These are phyloP conservation scores for Nesoenas mayeri DNA, from an alignment of 2,113 vertebrate genomes.

Conservation along the genomic window DNA sequence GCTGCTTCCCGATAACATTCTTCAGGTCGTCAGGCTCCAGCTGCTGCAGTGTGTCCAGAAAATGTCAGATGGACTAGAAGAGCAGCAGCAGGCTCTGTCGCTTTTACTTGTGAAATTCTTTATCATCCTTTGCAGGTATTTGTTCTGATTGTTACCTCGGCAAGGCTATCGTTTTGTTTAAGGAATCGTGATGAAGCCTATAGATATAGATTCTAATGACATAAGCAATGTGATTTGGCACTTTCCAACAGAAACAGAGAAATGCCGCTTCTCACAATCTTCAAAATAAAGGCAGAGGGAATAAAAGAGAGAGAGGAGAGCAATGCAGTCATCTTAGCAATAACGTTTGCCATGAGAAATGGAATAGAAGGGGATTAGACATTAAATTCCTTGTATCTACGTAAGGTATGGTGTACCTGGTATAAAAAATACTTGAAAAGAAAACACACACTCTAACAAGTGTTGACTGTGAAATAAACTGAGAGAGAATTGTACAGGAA, in stretches of 20 bases:
- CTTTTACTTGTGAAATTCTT: slow-evolving; percentile 95
- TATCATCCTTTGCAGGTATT: slow-evolving; percentile 95
- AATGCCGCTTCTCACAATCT: background rate
- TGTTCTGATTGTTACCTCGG: background rate
- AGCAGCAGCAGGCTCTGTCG: slow-evolving; percentile 90
- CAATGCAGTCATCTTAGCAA: background rate
- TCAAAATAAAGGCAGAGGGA: background rate
- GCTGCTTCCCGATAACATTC: slow-evolving; percentile 95
- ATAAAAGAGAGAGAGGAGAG: background rate
- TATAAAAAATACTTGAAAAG: background rate
- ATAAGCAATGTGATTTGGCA: background rate
- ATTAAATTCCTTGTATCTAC: background rate
- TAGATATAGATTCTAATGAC: background rate
- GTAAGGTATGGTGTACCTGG: background rate
- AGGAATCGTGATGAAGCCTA: background rate
- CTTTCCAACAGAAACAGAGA: background rate
- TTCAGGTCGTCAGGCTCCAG: slow-evolving; percentile 93
- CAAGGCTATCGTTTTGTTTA: background rate
- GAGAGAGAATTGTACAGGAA: background rate
- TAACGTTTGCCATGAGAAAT: background rate
- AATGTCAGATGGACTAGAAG: slow-evolving; percentile 91
- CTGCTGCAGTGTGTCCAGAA: slow-evolving; percentile 96
- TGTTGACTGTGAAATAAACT: background rate
- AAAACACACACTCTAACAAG: background rate
- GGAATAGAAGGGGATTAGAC: background rate